Conservation (phyloP, 2,113 vertebrate genomes). For the Marmota flaviventris region DNA sequence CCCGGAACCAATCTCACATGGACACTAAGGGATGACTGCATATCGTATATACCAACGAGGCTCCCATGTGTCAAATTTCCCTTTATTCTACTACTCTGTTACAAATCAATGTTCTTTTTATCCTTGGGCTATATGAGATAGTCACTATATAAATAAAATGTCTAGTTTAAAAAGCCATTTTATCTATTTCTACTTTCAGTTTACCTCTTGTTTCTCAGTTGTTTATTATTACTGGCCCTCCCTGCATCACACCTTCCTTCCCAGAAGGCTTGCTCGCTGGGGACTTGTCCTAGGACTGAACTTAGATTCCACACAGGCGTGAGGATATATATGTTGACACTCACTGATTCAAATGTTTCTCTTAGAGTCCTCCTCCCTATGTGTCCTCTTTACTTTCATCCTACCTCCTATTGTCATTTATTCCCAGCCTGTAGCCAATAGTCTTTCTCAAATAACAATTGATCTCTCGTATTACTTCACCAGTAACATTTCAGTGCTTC, state of each 20-base stretch:
- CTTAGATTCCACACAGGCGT: background rate
- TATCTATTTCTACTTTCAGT: background rate
- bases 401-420: background rate
- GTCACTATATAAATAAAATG: background rate
- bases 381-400: background rate
- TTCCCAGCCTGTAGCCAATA: background rate
- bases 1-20: background rate
- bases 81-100: background rate
- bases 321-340: background rate
- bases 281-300: background rate
- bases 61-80: background rate
- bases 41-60: background rate
- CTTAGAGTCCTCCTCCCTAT: background rate
- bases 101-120: slow-evolving; percentile 12
- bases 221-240: background rate
- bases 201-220: background rate
- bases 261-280: background rate
- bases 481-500: background rate
- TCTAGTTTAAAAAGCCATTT: background rate
- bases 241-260: background rate
- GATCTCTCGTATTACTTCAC: background rate
- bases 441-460: slow-evolving; percentile 34
- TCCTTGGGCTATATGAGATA: background rate
- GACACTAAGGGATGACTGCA: background rate
- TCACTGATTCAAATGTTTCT: background rate